Evolutionary conservation across 2,113 vertebrate species (phyloP).

Genomic region (Leptobrachium ailaonicum): DNA sequence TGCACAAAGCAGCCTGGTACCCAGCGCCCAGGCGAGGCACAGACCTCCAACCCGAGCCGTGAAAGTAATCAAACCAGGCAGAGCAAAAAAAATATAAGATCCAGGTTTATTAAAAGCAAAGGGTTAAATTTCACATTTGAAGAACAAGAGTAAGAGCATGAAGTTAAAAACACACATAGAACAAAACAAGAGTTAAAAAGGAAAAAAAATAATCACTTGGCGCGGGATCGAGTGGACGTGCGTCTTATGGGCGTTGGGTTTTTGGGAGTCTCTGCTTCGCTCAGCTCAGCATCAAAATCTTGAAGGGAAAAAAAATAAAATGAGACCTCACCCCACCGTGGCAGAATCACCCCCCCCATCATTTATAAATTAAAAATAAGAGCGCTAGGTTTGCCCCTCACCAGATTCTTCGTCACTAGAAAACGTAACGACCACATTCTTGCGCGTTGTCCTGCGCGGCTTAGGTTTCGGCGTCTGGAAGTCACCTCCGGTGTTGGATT

Average conservation of each 20-base stretch:
- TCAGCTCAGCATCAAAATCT: conserved; percentile 75
- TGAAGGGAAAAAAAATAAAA: conserved; percentile 10
- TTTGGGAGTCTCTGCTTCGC: conserved; percentile 85
- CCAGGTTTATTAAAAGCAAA: background rate
- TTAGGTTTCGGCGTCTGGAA: conserved; percentile 74
- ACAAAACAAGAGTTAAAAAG: too few relatives aligned
- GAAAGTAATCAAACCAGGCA: too few relatives aligned
- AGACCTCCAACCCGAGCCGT: too few relatives aligned
- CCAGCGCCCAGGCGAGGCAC: too few relatives aligned
- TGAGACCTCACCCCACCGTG: too few relatives aligned
- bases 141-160: background rate
- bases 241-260: conserved; percentile 88
- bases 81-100: too few relatives aligned
- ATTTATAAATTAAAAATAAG: too few relatives aligned
- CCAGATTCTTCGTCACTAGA: conserved; percentile 82
- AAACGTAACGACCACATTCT: conserved; percentile 74
- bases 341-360: too few relatives aligned
- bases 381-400: background rate
- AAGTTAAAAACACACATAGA: background rate
- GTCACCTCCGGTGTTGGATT: conserved; percentile 54
- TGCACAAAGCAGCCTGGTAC: too few relatives aligned
- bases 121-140: background rate
- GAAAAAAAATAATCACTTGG: conserved; percentile 7
- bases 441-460: conserved; percentile 45
- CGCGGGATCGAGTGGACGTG: conserved; percentile 63